phyloP scores from a whole-genome alignment of 1,140 invertebrate genomes.

The Diorhabda elongata region DNA sequence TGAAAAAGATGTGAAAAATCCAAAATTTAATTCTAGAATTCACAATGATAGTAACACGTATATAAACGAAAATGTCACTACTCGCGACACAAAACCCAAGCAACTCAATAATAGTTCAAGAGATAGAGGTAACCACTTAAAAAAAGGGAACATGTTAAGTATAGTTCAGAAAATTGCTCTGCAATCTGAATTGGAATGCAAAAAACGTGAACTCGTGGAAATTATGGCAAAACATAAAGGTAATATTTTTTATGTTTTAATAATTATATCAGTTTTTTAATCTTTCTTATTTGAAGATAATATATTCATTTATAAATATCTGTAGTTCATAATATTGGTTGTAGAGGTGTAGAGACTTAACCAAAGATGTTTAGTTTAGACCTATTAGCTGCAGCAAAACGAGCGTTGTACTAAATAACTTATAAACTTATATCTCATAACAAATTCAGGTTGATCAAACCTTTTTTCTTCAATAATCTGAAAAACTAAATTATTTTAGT shows the following conservation, averaged over 20 bases:
- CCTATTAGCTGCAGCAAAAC: too few relatives aligned
- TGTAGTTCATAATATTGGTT: too few relatives aligned
- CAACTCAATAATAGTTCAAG: conserved; percentile 40
- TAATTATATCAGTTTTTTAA: too few relatives aligned
- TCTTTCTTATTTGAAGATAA: too few relatives aligned
- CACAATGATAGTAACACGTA: conserved; percentile 23
- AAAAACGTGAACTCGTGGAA: conserved; percentile 47
- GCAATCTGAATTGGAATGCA: conserved; percentile 44
- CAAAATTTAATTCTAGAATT: conserved; percentile 12
- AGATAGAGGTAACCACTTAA: conserved; percentile 32
- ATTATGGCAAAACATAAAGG: conserved; percentile 50
- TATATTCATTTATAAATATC: too few relatives aligned
- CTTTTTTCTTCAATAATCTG: too few relatives aligned
- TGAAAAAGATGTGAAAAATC: conserved; percentile 38
- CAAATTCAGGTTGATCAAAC: too few relatives aligned
- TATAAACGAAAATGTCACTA: conserved; percentile 25
- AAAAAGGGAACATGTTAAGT: conserved; percentile 26
- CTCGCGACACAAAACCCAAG: conserved; percentile 14
- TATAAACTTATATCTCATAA: too few relatives aligned
- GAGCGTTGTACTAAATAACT: too few relatives aligned
- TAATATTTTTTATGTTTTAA: conserved; percentile 6
- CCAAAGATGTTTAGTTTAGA: too few relatives aligned
- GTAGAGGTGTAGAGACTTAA: too few relatives aligned
- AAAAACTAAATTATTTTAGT: too few relatives aligned
- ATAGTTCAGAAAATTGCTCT: conserved; percentile 37